Evolutionary conservation across 2,888 invertebrate species (phyloP).

Genomic region (Drosophila neonasuta): DNA sequence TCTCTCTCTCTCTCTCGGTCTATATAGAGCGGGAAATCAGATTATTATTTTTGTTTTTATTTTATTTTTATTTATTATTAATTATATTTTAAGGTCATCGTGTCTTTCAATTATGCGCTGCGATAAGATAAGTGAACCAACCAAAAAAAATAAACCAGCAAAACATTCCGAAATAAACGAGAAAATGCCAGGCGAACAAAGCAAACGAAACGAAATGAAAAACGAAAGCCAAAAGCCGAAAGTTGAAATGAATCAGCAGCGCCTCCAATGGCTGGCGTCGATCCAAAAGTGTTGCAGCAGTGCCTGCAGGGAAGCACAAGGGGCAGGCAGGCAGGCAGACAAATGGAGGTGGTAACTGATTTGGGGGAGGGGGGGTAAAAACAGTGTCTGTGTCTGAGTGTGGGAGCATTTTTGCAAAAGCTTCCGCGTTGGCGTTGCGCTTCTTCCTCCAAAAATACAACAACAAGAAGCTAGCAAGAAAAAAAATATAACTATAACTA

Average conservation of each 20-base stretch:
- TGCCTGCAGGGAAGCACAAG: slow-evolving; percentile 7
- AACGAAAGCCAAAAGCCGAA: slow-evolving; percentile 26
- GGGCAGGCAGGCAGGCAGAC: neutral
- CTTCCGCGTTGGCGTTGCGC: slow-evolving; percentile 55
- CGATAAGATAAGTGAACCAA: slow-evolving; percentile 65
- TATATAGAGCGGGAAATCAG: slow-evolving; percentile 23
- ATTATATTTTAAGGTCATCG: slow-evolving; percentile 58
- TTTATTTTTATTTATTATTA: slow-evolving; percentile 42
- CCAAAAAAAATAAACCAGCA: neutral
- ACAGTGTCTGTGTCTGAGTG: slow-evolving; percentile 35
- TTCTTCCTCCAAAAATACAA: slow-evolving; percentile 25
- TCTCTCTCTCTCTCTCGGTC: neutral
- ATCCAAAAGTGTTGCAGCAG: slow-evolving; percentile 35
- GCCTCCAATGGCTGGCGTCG: slow-evolving; percentile 39
- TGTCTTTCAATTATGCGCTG: slow-evolving; percentile 46
- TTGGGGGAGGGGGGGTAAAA: no score
- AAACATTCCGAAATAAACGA: neutral
- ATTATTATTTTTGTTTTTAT: slow-evolving; percentile 36
- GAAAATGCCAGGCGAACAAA: slow-evolving; percentile 7
- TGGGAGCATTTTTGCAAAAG: slow-evolving; percentile 45
- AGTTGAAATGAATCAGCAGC: slow-evolving; percentile 53
- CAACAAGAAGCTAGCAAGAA: slow-evolving; percentile 1
- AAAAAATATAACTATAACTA: slow-evolving; percentile 11
- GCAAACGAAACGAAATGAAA: neutral
- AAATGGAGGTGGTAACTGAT: no score